Conservation (phyloP, 2,797 vertebrate species). For the Gambusia yucatana region DNA sequence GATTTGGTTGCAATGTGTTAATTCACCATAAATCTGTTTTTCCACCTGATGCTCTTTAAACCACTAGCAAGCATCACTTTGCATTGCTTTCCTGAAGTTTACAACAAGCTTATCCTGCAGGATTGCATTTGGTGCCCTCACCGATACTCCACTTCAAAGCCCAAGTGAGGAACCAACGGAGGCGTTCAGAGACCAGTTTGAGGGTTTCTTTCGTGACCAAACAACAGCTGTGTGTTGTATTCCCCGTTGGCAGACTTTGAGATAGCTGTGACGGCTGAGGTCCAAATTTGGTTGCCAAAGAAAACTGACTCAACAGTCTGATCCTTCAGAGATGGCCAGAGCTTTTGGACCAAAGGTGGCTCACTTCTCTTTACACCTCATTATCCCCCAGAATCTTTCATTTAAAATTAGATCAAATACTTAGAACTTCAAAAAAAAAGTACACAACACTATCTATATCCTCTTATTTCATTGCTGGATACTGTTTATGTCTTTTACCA, state of each 20-base stretch:
- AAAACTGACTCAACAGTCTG: background rate
- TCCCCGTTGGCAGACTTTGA: background rate
- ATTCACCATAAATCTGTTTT: background rate
- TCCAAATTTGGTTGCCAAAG: background rate
- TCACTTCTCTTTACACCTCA: background rate
- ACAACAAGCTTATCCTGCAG: background rate
- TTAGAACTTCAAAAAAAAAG: background rate
- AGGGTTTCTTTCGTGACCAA: background rate
- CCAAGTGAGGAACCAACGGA: background rate
- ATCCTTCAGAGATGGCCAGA: background rate
- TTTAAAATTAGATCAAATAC: background rate
- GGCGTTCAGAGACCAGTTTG: background rate
- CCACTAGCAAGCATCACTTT: background rate
- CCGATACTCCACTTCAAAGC: background rate
- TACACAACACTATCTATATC: background rate
- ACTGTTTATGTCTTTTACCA: constrained; percentile 48
- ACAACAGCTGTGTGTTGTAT: background rate
- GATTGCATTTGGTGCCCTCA: background rate
- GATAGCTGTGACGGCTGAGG: background rate
- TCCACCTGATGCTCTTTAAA: background rate
- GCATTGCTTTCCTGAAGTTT: background rate
- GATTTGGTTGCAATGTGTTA: background rate
- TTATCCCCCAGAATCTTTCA: background rate
- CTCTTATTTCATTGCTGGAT: constrained; percentile 3
- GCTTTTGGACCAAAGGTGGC: background rate